Percentiles rank a stretch among this genome's conserved stretches.
phyloP scores from a whole-genome alignment of 2,797 vertebrate genomes.

The Manis pentadactyla region DNA sequence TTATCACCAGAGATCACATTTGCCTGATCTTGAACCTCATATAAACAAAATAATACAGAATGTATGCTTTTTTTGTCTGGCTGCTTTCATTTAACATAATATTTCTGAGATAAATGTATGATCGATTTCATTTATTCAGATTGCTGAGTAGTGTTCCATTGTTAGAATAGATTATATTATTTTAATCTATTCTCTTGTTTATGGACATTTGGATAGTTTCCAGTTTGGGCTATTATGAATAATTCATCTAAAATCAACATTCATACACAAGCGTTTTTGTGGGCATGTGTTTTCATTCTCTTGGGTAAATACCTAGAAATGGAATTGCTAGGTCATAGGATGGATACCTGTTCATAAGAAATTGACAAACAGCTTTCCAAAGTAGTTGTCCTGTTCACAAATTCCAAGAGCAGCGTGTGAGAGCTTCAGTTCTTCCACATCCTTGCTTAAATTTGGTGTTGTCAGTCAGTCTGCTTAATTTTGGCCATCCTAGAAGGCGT shows the following conservation, averaged over 20 bases:
- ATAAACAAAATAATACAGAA: not conserved
- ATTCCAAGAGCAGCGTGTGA: not conserved
- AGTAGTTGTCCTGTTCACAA: not conserved
- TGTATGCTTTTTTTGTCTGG: not conserved
- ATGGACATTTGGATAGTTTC: not conserved
- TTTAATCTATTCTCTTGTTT: not conserved
- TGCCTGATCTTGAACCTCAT: not conserved
- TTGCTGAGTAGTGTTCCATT: not conserved
- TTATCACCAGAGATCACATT: not conserved
- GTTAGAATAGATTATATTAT: not conserved
- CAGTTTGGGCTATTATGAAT: not conserved
- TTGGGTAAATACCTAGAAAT: not conserved
- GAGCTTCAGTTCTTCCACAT: not conserved
- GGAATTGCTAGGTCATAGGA: not conserved
- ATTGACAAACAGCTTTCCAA: not conserved
- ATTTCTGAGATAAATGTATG: not conserved
- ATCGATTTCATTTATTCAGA: not conserved
- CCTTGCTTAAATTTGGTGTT: not conserved
- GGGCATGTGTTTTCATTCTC: not conserved
- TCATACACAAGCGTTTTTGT: not conserved
- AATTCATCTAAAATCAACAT: not conserved
- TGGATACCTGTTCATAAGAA: not conserved
- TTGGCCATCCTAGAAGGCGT: not conserved
- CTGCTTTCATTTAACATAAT: not conserved
- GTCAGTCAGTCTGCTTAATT: not conserved